Percentiles rank a stretch among this genome's conserved stretches.
phyloP scores from a whole-genome alignment of 2,888 invertebrate species.

The Alsophila aescularia region DNA sequence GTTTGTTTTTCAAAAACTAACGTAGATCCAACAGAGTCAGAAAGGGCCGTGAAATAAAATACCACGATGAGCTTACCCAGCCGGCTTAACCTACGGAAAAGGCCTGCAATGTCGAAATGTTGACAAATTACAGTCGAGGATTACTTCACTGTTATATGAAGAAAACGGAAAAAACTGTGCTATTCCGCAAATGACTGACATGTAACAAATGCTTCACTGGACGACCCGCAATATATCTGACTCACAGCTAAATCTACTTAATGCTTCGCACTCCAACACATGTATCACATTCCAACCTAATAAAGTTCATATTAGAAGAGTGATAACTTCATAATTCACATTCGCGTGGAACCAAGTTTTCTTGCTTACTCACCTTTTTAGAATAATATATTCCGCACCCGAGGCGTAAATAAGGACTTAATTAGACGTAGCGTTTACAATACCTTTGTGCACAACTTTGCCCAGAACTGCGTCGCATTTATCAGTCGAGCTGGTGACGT shows the following conservation, averaged over 20 bases:
- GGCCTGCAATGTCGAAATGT: slow-evolving; percentile 63
- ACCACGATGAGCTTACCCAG: slow-evolving; percentile 61
- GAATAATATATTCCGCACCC: slow-evolving; percentile 34
- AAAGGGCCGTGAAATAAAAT: slow-evolving; percentile 50
- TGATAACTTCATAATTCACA: slow-evolving; percentile 33
- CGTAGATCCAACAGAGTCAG: slow-evolving; percentile 33
- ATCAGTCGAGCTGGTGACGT: not conserved
- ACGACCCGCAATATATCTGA: slow-evolving; percentile 57
- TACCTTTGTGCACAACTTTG: slow-evolving; percentile 15
- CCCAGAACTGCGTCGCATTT: slow-evolving; percentile 5
- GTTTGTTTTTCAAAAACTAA: too few species aligned
- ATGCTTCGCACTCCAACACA: slow-evolving; percentile 12
- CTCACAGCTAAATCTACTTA: slow-evolving; percentile 27
- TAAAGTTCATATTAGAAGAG: slow-evolving; percentile 25
- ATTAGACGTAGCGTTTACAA: slow-evolving; percentile 22
- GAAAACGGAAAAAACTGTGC: slow-evolving; percentile 57
- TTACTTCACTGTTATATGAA: slow-evolving; percentile 69
- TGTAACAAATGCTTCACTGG: slow-evolving; percentile 62
- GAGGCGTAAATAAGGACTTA: slow-evolving; percentile 31
- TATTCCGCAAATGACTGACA: slow-evolving; percentile 69
- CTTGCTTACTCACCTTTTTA: slow-evolving; percentile 18
- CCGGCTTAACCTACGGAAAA: slow-evolving; percentile 49
- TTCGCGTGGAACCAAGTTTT: slow-evolving; percentile 20
- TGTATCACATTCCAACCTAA: slow-evolving; percentile 6
- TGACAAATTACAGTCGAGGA: slow-evolving; percentile 72